Percentiles rank a stretch among this genome's conserved stretches.
These are phyloP conservation scores for Mormyrops boulengeri DNA, from an alignment of 2,797 vertebrate species.

Conservation along the genomic window DNA sequence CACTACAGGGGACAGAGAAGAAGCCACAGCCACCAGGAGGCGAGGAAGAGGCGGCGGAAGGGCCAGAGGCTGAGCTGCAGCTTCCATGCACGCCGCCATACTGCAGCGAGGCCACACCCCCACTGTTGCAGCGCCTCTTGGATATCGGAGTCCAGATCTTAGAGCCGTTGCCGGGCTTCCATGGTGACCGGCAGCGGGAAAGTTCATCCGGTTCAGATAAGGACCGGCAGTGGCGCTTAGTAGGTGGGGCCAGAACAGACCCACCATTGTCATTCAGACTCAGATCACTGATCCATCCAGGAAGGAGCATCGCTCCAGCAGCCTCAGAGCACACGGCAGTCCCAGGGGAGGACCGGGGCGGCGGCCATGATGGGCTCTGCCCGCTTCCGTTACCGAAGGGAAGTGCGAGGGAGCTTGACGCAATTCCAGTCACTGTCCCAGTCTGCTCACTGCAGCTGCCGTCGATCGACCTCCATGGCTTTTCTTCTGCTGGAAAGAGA, in stretches of 20 bases:
- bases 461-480: slow-evolving; percentile 53
- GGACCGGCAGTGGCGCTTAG: slow-evolving; percentile 65
- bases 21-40: slow-evolving; percentile 11
- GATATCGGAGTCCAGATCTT: slow-evolving; percentile 66
- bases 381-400: slow-evolving; percentile 41
- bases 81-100: slow-evolving; percentile 54
- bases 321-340: neutral
- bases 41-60: slow-evolving; percentile 10
- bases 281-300: slow-evolving; percentile 49
- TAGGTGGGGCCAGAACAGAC: slow-evolving; percentile 56
- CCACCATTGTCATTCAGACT: slow-evolving; percentile 51
- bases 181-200: slow-evolving; percentile 55
- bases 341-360: slow-evolving; percentile 18
- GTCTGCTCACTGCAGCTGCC: slow-evolving; percentile 43
- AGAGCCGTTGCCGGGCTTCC: slow-evolving; percentile 61
- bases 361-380: slow-evolving; percentile 49
- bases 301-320: slow-evolving; percentile 32
- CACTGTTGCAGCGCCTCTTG: slow-evolving; percentile 64
- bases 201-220: slow-evolving; percentile 65
- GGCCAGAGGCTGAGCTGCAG: slow-evolving; percentile 27
- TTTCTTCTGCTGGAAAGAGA: slow-evolving; percentile 47
- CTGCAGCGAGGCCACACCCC: slow-evolving; percentile 55
- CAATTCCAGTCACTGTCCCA: slow-evolving; percentile 35
- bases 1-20: slow-evolving; percentile 42
- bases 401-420: slow-evolving; percentile 38